phyloP scores from a whole-genome alignment of 2,797 vertebrate genomes.

The Poecilia picta region DNA sequence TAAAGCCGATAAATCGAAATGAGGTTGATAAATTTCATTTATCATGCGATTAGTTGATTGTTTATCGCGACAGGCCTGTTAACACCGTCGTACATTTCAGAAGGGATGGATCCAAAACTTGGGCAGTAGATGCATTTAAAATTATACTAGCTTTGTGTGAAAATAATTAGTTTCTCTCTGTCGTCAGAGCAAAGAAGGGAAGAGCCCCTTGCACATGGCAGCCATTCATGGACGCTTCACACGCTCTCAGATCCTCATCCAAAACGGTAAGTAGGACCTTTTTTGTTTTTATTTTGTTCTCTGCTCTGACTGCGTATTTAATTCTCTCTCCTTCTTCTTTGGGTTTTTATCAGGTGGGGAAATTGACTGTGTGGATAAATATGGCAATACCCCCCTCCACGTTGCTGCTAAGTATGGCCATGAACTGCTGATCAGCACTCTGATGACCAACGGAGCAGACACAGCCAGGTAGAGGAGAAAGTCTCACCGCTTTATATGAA shows the following conservation, averaged over 20 bases:
- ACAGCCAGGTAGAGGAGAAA: conserved; percentile 87
- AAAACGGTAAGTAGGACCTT: conserved; percentile 85
- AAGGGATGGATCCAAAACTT: not conserved
- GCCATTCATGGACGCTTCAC: conserved; percentile 97
- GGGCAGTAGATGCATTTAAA: not conserved
- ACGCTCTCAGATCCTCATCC: conserved; percentile 96
- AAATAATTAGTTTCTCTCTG: conserved; percentile 3
- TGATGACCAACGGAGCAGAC: conserved; percentile 97
- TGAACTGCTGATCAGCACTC: conserved; percentile 96
- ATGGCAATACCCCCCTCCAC: conserved; percentile 97
- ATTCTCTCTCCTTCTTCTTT: not conserved
- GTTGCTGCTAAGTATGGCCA: conserved; percentile 98
- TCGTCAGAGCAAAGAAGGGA: conserved; percentile 93
- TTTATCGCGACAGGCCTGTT: not conserved
- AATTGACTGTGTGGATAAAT: conserved; percentile 95
- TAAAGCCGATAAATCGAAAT: too few species aligned
- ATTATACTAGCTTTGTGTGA: too few species aligned
- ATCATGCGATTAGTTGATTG: not conserved
- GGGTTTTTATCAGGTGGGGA: conserved; percentile 85
- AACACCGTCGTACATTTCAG: too few species aligned
- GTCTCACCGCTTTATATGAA: not conserved
- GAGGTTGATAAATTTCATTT: too few species aligned
- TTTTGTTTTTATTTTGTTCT: not conserved
- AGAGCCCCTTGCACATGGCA: conserved; percentile 97
- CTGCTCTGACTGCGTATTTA: conserved; percentile 10